Percentiles rank a stretch among this genome's conserved stretches.
Conservation (phyloP, 2,888 invertebrate genomes). For the Adineta ricciae region DNA sequence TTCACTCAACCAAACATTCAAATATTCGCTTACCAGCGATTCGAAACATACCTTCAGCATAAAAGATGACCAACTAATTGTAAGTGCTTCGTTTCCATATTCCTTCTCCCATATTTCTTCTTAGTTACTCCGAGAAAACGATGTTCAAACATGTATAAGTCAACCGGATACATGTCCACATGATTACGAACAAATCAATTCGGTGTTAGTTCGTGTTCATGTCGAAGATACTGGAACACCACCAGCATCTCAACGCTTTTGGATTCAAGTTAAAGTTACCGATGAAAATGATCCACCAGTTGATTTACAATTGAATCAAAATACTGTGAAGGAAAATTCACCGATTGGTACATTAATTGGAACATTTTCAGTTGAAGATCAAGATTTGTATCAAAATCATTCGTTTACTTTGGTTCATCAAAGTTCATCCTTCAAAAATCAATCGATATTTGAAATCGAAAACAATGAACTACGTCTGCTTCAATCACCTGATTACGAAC, state of each 20-base stretch:
- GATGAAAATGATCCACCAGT: conserved; percentile 18
- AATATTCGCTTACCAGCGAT: background rate
- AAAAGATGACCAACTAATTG: background rate
- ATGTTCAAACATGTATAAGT: background rate
- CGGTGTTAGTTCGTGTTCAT: background rate
- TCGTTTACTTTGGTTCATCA: background rate
- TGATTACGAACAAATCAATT: background rate
- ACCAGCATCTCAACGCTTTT: background rate
- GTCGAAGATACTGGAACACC: background rate
- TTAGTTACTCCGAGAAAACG: background rate
- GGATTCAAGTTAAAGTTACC: background rate
- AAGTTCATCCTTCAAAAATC: background rate
- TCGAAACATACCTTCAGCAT: background rate
- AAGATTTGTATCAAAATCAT: conserved; percentile 6
- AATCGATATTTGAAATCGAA: background rate
- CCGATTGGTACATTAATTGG: background rate
- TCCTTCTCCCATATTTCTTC: background rate
- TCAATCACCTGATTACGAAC: background rate
- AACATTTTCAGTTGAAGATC: background rate
- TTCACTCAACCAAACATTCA: background rate
- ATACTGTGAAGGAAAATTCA: background rate
- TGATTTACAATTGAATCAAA: background rate
- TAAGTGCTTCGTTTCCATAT: background rate
- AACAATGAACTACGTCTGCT: background rate
- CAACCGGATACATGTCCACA: background rate